These are phyloP conservation scores for Zygothrica quintamaculata DNA, from an alignment of 2,888 invertebrate species.

Conservation along the genomic window DNA sequence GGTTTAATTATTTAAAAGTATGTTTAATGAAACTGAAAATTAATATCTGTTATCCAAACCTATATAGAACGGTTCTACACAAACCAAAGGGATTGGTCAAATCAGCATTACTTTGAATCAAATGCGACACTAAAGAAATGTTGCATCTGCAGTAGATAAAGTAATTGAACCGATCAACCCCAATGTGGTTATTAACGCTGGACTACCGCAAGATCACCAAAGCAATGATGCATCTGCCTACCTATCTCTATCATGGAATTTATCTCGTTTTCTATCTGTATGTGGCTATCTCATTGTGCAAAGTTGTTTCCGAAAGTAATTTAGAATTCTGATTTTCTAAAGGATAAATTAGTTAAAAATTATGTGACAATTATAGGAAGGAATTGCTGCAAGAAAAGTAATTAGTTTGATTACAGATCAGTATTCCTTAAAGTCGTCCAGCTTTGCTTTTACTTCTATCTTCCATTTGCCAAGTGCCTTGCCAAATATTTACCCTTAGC, in stretches of 20 bases:
- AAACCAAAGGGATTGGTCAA: no score
- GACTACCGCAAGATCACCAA: slow-evolving; percentile 12
- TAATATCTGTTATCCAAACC: no score
- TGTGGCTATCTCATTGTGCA: slow-evolving; percentile 42
- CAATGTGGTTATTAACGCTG: background rate
- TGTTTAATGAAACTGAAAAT: no score
- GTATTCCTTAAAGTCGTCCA: no score
- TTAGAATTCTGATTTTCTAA: slow-evolving; percentile 28
- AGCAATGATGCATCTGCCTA: slow-evolving; percentile 38
- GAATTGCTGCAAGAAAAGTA: slow-evolving; percentile 28
- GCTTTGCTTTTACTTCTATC: no score
- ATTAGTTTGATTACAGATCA: no score
- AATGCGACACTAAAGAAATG: slow-evolving; percentile 63
- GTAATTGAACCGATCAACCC: slow-evolving; percentile 22
- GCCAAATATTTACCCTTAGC: no score
- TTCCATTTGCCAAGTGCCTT: no score
- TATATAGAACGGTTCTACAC: no score
- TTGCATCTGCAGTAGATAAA: slow-evolving; percentile 55
- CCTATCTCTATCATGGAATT: slow-evolving; percentile 13
- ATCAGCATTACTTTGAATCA: no score
- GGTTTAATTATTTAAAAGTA: no score
- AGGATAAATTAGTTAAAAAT: slow-evolving; percentile 69
- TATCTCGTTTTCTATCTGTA: slow-evolving; percentile 4
- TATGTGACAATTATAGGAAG: slow-evolving; percentile 51
- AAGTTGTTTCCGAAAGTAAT: slow-evolving; percentile 51